These are phyloP conservation scores for Apocheima hispidaria DNA, from an alignment of 2,888 invertebrate species.

Conservation along the genomic window DNA sequence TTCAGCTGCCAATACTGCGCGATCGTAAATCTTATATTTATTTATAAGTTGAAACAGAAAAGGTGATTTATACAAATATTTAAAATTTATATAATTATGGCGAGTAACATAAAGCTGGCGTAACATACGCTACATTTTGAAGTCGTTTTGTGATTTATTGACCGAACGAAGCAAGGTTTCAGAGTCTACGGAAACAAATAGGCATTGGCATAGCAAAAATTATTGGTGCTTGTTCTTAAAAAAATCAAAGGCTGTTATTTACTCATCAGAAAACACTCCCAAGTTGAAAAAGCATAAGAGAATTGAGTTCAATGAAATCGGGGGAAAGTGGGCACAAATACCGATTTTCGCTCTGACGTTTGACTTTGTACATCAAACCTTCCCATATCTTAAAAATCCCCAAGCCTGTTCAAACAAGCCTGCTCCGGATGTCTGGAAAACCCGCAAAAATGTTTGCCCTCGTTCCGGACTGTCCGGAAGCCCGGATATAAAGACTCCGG, in stretches of 20 bases:
- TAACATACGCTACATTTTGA: no score
- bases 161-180: no score
- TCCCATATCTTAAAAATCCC: conserved; percentile 5
- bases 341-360: conserved; percentile 10
- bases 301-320: neutral
- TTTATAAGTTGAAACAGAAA: no score
- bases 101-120: no score
- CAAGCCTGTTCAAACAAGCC: conserved; percentile 12
- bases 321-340: neutral
- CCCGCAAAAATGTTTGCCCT: conserved; percentile 23
- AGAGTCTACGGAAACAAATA: no score
- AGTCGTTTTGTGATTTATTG: no score
- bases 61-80: no score
- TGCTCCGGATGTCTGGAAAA: conserved; percentile 14
- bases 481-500: conserved; percentile 22
- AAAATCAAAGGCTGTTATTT: neutral
- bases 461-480: conserved; percentile 14
- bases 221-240: no score
- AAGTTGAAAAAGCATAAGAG: neutral
- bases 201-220: no score
- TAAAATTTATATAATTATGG: neutral
- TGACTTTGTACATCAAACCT: conserved; percentile 12
- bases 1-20: no score
- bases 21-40: no score
- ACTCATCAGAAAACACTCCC: no score